Conservation (phyloP, 2,797 vertebrate species). For the Alcedo quadribrachys region DNA sequence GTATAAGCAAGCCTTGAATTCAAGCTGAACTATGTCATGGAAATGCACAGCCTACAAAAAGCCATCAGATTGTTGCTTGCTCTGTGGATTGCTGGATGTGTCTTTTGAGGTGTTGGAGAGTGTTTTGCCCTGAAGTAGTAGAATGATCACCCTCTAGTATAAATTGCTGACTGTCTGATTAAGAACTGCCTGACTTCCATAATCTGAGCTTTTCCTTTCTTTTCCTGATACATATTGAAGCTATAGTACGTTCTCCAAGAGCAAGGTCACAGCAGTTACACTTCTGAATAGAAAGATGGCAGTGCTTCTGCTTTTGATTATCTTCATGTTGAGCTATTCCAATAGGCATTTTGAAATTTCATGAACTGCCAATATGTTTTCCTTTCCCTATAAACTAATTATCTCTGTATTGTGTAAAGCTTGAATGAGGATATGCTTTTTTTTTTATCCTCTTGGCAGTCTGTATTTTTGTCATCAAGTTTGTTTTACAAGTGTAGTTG, state of each 20-base stretch:
- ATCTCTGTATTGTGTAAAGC: background rate
- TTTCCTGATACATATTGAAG: background rate
- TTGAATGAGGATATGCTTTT: background rate
- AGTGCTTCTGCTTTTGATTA: constrained; percentile 17
- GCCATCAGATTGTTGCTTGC: rapidly evolving
- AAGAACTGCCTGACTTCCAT: background rate
- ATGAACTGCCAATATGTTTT: background rate
- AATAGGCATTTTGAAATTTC: background rate
- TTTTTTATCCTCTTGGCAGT: background rate
- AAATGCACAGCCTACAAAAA: background rate
- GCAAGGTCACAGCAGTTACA: background rate
- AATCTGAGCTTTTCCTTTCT: background rate
- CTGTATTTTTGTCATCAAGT: constrained; percentile 26
- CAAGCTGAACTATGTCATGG: background rate
- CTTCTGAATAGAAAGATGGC: background rate
- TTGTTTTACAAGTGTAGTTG: background rate
- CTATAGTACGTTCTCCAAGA: background rate
- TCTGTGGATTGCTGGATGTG: background rate
- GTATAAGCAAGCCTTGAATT: background rate
- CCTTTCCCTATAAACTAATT: background rate
- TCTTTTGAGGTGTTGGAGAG: background rate
- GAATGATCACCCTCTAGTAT: background rate
- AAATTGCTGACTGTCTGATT: background rate
- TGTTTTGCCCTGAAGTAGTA: background rate
- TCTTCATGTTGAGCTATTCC: background rate